Evolutionary conservation across 53 echinoderm and acorn worm species (phyloP).

Genomic region (Antedon mediterranea): DNA sequence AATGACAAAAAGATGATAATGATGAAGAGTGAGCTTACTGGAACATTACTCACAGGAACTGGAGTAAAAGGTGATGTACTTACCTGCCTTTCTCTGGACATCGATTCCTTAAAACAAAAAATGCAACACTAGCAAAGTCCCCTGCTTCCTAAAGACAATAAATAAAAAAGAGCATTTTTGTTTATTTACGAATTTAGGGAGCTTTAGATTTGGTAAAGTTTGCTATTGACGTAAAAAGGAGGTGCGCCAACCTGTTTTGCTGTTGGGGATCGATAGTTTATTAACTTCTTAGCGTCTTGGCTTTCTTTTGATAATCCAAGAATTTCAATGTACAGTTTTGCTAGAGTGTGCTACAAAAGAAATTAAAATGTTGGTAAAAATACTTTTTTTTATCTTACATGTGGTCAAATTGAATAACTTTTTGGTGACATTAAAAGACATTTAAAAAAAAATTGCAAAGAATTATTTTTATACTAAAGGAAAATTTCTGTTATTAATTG

Average conservation of each 20-base stretch:
- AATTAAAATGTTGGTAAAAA: too few species aligned
- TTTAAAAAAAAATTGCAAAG: background rate
- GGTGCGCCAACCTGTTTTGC: slow-evolving; percentile 62
- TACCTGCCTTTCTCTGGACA: slow-evolving; percentile 86
- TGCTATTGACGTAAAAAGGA: too few species aligned
- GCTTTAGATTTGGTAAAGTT: too few species aligned
- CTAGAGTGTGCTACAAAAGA: slow-evolving; percentile 78
- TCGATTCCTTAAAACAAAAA: slow-evolving; percentile 75
- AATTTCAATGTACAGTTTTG: slow-evolving; percentile 90
- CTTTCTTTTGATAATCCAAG: slow-evolving; percentile 84
- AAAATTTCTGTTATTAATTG: too few species aligned
- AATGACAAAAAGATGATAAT: too few species aligned
- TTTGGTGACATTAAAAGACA: background rate
- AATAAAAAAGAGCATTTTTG: too few species aligned
- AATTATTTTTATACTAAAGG: too few species aligned
- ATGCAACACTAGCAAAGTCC: slow-evolving; percentile 96
- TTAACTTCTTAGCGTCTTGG: slow-evolving; percentile 71
- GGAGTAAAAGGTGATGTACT: background rate
- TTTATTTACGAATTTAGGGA: too few species aligned
- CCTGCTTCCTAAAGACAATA: slow-evolving; percentile 71
- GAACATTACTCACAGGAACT: too few species aligned
- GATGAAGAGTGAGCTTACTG: too few species aligned
- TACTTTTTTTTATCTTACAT: too few species aligned
- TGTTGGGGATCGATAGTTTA: slow-evolving; percentile 93
- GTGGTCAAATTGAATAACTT: too few species aligned